Evolutionary conservation across 1,140 invertebrate species (phyloP).

Genomic region (Schlechtendalia chinensis): DNA sequence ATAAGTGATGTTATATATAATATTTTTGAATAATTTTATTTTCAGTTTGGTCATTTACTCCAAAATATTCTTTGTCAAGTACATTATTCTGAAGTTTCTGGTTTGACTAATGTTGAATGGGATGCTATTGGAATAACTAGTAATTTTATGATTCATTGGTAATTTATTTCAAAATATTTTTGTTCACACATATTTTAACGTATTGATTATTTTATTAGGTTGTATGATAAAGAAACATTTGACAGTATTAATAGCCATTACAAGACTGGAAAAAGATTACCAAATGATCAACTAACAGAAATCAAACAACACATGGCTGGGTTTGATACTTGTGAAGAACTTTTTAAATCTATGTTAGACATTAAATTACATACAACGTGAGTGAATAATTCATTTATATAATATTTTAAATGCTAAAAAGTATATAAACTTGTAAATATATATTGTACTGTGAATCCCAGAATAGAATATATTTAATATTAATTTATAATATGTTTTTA

Average conservation of each 20-base stretch:
- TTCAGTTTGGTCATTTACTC: slow-evolving; percentile 76
- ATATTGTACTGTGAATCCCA: no score
- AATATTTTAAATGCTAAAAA: no score
- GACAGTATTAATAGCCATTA: slow-evolving; percentile 72
- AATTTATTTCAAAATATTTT: slow-evolving; percentile 51
- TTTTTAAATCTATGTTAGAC: slow-evolving; percentile 83
- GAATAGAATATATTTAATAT: neutral
- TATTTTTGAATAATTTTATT: slow-evolving; percentile 56
- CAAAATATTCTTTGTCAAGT: slow-evolving; percentile 78
- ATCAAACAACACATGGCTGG: slow-evolving; percentile 73
- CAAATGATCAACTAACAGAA: slow-evolving; percentile 65
- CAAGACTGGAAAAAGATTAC: slow-evolving; percentile 68
- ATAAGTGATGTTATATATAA: neutral
- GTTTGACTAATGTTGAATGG: slow-evolving; percentile 85
- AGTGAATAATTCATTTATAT: slow-evolving; percentile 53
- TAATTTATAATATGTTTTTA: neutral
- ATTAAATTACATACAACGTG: slow-evolving; percentile 75
- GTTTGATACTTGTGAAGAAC: slow-evolving; percentile 73
- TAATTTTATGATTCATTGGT: slow-evolving; percentile 79
- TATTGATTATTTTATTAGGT: slow-evolving; percentile 54
- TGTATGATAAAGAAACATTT: slow-evolving; percentile 71
- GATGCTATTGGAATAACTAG: slow-evolving; percentile 79
- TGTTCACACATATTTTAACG: slow-evolving; percentile 14
- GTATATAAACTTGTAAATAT: no score
- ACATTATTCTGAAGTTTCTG: slow-evolving; percentile 78